Percentiles rank a stretch among this genome's conserved stretches.
phyloP scores from a whole-genome alignment of 2,797 vertebrate genomes.

The Parotocinclus haroldoi region DNA sequence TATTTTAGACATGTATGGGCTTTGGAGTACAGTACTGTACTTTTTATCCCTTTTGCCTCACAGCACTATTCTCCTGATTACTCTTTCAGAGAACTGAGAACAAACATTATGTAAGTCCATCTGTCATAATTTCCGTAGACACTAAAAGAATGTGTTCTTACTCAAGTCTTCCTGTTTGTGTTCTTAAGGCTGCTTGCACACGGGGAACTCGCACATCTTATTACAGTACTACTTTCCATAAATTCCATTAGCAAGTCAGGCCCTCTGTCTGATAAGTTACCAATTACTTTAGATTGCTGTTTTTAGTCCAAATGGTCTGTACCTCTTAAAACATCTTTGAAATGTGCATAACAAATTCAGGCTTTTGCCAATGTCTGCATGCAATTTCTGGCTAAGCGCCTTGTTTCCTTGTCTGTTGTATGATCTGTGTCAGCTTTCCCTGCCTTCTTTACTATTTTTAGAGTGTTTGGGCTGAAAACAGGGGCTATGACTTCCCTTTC shows the following conservation, averaged over 20 bases:
- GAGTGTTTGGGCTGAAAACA: too few species aligned
- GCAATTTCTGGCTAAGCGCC: slow-evolving; percentile 6
- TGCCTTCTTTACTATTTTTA: background rate
- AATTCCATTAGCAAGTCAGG: slow-evolving; percentile 29
- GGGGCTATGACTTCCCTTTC: too few species aligned
- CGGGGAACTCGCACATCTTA: slow-evolving; percentile 21
- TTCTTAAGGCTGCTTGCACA: slow-evolving; percentile 31
- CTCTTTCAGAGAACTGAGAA: slow-evolving; percentile 31
- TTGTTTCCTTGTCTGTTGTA: slow-evolving; percentile 6
- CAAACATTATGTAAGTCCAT: slow-evolving; percentile 59
- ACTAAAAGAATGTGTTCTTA: slow-evolving; percentile 47
- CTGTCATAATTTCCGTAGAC: slow-evolving; percentile 58
- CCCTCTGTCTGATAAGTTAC: slow-evolving; percentile 9
- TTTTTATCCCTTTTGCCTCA: slow-evolving; percentile 21
- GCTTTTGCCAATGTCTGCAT: slow-evolving; percentile 12
- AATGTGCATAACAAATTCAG: slow-evolving; percentile 10
- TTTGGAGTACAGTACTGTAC: background rate
- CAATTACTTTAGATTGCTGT: background rate
- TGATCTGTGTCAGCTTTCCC: background rate
- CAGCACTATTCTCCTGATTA: slow-evolving; percentile 24
- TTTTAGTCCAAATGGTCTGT: background rate
- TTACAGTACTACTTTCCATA: slow-evolving; percentile 32
- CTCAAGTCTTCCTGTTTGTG: slow-evolving; percentile 58
- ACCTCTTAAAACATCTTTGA: background rate
- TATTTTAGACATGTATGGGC: background rate